phyloP scores from a whole-genome alignment of 2,888 invertebrate genomes.

The Sceliomorpha sp. region DNA sequence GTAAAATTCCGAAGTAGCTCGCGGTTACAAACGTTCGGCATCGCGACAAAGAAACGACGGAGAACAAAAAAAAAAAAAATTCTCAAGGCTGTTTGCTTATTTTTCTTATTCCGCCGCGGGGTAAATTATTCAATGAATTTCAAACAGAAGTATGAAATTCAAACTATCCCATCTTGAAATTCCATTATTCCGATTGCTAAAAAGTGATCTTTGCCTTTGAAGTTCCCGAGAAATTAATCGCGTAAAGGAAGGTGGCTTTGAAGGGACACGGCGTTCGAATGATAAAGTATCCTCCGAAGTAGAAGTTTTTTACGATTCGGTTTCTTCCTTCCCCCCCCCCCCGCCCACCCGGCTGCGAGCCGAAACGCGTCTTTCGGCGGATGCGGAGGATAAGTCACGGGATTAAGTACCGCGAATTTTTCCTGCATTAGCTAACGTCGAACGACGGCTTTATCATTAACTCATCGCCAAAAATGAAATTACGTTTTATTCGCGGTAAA shows the following conservation, averaged over 20 bases:
- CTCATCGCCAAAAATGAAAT: slow-evolving; percentile 3
- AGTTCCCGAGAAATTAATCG: slow-evolving; percentile 4
- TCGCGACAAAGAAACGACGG: too few species aligned
- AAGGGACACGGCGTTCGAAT: slow-evolving; percentile 4
- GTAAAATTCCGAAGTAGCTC: too few species aligned
- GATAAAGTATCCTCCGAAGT: neutral
- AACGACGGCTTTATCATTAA: slow-evolving; percentile 1
- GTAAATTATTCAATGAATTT: neutral
- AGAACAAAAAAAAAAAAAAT: too few species aligned
- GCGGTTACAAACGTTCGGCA: too few species aligned
- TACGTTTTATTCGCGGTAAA: slow-evolving; percentile 2
- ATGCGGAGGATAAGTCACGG: neutral
- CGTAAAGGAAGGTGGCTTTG: slow-evolving; percentile 5
- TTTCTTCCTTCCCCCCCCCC: too few species aligned
- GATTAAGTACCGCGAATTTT: neutral
- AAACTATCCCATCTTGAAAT: neutral
- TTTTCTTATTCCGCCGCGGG: too few species aligned
- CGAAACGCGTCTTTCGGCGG: neutral
- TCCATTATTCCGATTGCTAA: slow-evolving; percentile 1
- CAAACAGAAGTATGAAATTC: neutral
- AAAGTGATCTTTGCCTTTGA: slow-evolving; percentile 4
- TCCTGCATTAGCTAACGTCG: slow-evolving; percentile 1
- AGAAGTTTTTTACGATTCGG: neutral
- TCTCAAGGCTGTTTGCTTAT: too few species aligned
- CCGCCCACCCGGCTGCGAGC: too few species aligned